Evolutionary conservation across 2,888 invertebrate genomes (phyloP).

Genomic region (Pseudococcus viburni): DNA sequence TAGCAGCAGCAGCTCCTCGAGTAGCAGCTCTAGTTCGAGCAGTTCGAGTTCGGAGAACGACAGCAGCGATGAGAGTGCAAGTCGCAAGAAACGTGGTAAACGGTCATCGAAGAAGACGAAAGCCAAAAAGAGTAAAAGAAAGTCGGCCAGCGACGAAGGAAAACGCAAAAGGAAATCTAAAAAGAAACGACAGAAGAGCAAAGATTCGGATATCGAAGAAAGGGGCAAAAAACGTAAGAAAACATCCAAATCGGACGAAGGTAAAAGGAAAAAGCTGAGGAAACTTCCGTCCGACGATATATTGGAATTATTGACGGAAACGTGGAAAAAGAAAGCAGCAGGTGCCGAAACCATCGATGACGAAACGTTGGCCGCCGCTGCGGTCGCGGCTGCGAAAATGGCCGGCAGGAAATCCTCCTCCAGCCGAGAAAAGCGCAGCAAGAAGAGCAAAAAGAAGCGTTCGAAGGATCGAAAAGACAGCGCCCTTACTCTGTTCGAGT

Average conservation of each 20-base stretch:
- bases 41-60: conserved; percentile 54
- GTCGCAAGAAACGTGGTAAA: conserved; percentile 23
- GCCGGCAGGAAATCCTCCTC: neutral
- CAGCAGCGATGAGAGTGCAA: neutral
- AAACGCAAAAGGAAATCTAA: conserved; percentile 39
- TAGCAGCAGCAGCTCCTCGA: conserved; percentile 28
- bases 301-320: conserved; percentile 48
- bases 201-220: conserved; percentile 40
- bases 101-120: conserved; percentile 23
- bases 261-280: conserved; percentile 47
- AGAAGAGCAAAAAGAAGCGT: conserved; percentile 58
- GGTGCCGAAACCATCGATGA: conserved; percentile 22
- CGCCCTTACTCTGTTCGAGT: conserved; percentile 23
- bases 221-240: conserved; percentile 58
- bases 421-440: conserved; percentile 61
- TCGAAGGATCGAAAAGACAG: conserved; percentile 57
- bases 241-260: conserved; percentile 32
- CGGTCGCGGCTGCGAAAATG: neutral
- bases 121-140: neutral
- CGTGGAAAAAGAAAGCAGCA: conserved; percentile 43
- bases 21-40: conserved; percentile 27
- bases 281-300: conserved; percentile 27
- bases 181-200: neutral
- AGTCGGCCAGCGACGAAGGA: neutral
- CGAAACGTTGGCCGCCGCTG: neutral